A percentile compares a stretch with the other conserved stretches of the same genome.
phyloP scores from a whole-genome alignment of 2,797 vertebrate species.

The Pangasius sanitwongsei region DNA sequence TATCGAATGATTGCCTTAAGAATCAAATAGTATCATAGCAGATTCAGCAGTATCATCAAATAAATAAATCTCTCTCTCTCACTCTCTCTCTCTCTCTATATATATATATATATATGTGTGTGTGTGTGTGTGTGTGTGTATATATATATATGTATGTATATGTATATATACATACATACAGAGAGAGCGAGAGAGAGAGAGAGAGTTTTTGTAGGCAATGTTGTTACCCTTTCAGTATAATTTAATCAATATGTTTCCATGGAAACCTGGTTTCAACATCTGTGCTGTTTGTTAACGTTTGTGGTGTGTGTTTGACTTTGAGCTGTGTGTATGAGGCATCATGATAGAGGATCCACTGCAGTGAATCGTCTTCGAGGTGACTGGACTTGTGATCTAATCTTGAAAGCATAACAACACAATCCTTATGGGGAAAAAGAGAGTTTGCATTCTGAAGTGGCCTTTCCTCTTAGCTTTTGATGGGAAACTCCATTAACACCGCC shows the following conservation, averaged over 20 bases:
- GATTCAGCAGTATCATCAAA: too few relatives aligned
- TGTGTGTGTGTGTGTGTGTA: too few relatives aligned
- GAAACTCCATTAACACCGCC: background rate
- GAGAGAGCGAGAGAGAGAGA: too few relatives aligned
- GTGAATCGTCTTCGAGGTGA: background rate
- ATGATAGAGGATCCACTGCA: background rate
- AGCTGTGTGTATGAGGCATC: background rate
- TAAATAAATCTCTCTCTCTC: too few relatives aligned
- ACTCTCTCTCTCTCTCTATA: too few relatives aligned
- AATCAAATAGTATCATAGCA: background rate
- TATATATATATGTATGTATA: too few relatives aligned
- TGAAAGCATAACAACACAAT: background rate
- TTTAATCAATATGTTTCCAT: background rate
- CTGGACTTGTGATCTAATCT: background rate
- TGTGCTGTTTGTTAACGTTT: background rate
- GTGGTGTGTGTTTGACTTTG: background rate
- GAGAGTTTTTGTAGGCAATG: too few relatives aligned
- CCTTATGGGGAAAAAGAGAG: background rate
- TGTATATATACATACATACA: too few relatives aligned
- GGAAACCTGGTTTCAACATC: background rate
- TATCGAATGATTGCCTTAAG: background rate
- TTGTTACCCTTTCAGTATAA: background rate
- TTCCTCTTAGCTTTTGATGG: background rate
- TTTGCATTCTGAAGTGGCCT: background rate
- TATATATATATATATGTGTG: too few relatives aligned